phyloP scores from a whole-genome alignment of 1,140 invertebrate species.

The Harpegnathos saltator region DNA sequence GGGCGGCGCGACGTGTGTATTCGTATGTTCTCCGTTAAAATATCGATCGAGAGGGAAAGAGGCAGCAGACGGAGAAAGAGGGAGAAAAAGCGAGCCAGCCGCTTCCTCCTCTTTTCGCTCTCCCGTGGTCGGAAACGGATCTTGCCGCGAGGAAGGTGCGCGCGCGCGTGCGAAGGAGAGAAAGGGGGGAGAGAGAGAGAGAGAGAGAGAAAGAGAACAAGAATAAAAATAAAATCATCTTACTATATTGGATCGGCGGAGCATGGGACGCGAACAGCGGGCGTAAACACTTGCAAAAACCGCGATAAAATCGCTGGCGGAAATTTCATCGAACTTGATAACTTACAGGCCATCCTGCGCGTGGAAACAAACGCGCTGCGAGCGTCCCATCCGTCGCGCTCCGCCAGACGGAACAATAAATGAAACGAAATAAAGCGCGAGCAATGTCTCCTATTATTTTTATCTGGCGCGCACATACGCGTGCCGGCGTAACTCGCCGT shows the following conservation, averaged over 20 bases:
- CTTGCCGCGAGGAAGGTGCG: constrained; percentile 43
- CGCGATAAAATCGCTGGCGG: constrained; percentile 51
- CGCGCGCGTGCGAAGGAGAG: no score
- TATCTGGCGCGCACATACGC: no score
- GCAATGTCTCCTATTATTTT: constrained; percentile 7
- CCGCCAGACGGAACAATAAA: not conserved
- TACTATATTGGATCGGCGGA: not conserved
- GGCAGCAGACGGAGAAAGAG: not conserved
- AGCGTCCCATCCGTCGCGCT: constrained; percentile 1
- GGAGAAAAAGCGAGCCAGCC: not conserved
- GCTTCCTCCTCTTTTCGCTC: constrained; percentile 29
- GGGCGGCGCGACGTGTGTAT: constrained; percentile 21
- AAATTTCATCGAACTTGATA: constrained; percentile 53
- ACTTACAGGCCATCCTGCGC: constrained; percentile 10
- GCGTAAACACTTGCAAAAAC: constrained; percentile 69
- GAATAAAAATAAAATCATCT: constrained; percentile 44
- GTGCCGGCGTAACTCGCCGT: not conserved
- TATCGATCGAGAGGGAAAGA: constrained; percentile 68
- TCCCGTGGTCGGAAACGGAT: constrained; percentile 56
- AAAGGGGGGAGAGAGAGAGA: constrained; percentile 15
- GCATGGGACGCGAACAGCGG: constrained; percentile 28
- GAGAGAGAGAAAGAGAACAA: not conserved
- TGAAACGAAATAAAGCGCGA: not conserved
- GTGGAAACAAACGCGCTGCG: constrained; percentile 1
- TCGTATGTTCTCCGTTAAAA: constrained; percentile 67